Percentiles rank a stretch among this genome's conserved stretches.
Conservation (phyloP, 2,888 invertebrate species). For the Linyphia triangularis region DNA sequence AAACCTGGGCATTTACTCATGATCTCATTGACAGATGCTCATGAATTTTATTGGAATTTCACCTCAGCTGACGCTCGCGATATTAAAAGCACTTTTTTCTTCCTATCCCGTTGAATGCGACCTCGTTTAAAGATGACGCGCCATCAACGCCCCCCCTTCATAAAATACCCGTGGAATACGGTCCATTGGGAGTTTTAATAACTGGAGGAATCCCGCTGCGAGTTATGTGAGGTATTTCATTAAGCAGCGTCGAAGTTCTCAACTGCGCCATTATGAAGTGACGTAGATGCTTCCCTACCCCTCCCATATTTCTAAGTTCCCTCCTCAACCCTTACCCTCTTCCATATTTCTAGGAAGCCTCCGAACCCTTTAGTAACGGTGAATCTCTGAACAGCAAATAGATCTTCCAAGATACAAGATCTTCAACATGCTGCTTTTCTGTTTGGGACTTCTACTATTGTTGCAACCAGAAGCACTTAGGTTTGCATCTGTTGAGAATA, state of each 20-base stretch:
- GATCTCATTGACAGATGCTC: constrained; percentile 31
- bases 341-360: constrained; percentile 11
- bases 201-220: constrained; percentile 66
- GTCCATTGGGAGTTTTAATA: constrained; percentile 65
- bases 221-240: constrained; percentile 74
- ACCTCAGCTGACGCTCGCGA: not conserved
- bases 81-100: constrained; percentile 53
- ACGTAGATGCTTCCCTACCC: constrained; percentile 38
- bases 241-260: constrained; percentile 59
- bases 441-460: constrained; percentile 32
- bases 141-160: constrained; percentile 59
- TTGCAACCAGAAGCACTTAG: constrained; percentile 9
- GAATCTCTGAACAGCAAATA: not conserved
- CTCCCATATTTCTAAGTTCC: constrained; percentile 8
- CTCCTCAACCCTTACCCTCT: not conserved
- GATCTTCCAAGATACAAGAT: not conserved
- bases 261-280: constrained; percentile 31
- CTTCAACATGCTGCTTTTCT: constrained; percentile 33
- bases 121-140: constrained; percentile 63
- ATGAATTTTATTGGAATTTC: constrained; percentile 67
- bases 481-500: constrained; percentile 20
- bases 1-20: not conserved
- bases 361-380: constrained; percentile 9
- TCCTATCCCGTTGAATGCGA: constrained; percentile 15
- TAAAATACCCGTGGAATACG: constrained; percentile 29